Base-by-base conservation (phyloP, 2,888 invertebrate species). In the Lysandra bellargus region DNA sequence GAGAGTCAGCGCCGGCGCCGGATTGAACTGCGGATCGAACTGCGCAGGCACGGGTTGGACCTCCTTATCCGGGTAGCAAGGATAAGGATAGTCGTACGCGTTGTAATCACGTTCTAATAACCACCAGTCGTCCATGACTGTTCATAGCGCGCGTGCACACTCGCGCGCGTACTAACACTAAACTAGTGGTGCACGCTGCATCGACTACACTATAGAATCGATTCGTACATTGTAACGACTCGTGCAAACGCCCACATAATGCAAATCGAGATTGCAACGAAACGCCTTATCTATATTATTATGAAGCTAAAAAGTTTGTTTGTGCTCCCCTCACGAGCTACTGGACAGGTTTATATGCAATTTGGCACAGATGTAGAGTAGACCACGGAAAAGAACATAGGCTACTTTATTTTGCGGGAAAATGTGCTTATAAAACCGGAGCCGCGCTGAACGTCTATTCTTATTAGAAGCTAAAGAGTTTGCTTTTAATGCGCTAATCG, bases 81-180 rank as follows among this genome's bases (percentile, higher is more conserved):
- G 84, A 33, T 85, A 84, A 2, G 78, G 79, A 81, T 84, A 86
- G 6, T 84, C 82, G 84, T 84, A 87, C 40, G 85, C 85, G 40
- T 78, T 57, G 78, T 80, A 80, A n/a, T 81, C 79, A 40, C 80
- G 78, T 37, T 81, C 81, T n/a, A 80, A 33, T 0, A 80, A 40
- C n/a, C 81, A 78, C 81, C 81, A 81, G 23, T 82, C 80, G 40
- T 79, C 80, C 83, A 82, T 83, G 80, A 80, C 81, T 86, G 88
- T 86, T 84, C 85, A 84, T 81, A 84, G 85, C 83, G 90, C 88
- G 86, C 90, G 92, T 91, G 91, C 89, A 90, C 82, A 87, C 89
- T 86, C 90, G 89, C 87, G 88, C 87, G 90, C 89, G 86, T 89
- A 91, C 91, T 91, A 89, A 86, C 84, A 84, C 84, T 85, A 85